Percentiles rank a stretch among this genome's conserved stretches.
Conservation (phyloP, 2,113 vertebrate species). For the Neodontobutis hainanensis region DNA sequence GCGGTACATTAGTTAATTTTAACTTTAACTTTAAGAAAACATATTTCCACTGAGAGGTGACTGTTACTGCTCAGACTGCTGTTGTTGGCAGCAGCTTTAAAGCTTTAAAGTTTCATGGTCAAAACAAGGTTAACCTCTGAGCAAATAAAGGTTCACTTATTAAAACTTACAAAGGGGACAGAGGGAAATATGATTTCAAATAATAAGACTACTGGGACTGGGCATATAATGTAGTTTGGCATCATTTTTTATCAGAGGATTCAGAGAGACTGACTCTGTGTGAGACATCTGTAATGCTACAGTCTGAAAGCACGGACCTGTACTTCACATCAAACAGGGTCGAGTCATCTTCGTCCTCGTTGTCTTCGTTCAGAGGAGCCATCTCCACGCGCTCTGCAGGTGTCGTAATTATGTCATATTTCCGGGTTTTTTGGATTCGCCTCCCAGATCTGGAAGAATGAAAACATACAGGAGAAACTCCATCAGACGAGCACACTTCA, state of each 20-base stretch:
- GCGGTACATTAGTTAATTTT: too few species aligned
- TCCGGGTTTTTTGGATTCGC: conserved; percentile 90
- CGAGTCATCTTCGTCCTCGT: conserved; percentile 88
- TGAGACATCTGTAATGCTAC: neutral
- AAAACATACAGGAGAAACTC: neutral
- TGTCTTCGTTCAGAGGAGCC: conserved; percentile 94
- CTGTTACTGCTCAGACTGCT: too few species aligned
- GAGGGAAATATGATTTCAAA: neutral
- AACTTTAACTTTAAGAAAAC: too few species aligned
- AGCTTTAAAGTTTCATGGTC: conserved; percentile 14
- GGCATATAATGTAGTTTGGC: too few species aligned
- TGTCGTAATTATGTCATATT: conserved; percentile 96
- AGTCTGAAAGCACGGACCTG: conserved; percentile 77
- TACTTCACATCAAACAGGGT: conserved; percentile 97
- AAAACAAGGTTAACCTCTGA: conserved; percentile 12
- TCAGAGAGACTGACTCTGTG: neutral
- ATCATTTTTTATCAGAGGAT: neutral
- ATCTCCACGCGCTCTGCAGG: conserved; percentile 94
- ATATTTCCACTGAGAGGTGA: too few species aligned
- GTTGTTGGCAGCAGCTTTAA: too few species aligned
- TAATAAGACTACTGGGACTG: neutral
- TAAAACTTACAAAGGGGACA: neutral
- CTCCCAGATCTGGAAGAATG: conserved; percentile 82
- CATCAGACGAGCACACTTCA: neutral
- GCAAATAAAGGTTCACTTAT: conserved; percentile 10